Evolutionary conservation across 2,797 vertebrate genomes (phyloP).

Genomic region (Pipistrellus pipistrellus): DNA sequence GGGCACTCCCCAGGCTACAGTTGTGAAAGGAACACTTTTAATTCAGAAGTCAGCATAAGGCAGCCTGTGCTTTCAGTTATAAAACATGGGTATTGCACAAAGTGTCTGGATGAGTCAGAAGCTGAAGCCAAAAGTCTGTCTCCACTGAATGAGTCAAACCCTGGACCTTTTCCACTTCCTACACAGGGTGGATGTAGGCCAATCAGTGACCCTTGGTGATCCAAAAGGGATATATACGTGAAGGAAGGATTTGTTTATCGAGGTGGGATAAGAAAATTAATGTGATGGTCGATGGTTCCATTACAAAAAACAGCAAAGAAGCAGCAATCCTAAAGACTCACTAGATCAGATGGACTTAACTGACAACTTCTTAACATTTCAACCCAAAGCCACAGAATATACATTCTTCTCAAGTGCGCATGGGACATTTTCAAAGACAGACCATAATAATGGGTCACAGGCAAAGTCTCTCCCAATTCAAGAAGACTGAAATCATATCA

Average conservation of each 20-base stretch:
- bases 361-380: no score
- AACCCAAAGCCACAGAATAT: no score
- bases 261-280: neutral
- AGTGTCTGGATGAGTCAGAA: neutral
- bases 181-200: neutral
- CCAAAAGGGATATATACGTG: neutral
- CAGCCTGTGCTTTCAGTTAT: neutral
- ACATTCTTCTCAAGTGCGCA: no score
- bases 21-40: neutral
- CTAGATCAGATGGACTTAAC: no score
- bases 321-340: no score
- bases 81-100: neutral
- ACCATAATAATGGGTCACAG: no score
- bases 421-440: no score
- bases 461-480: no score
- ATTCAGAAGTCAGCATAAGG: neutral
- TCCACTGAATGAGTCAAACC: neutral
- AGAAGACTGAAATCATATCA: no score
- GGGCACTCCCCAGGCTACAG: neutral
- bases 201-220: neutral
- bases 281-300: rapidly evolving
- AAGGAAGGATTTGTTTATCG: neutral
- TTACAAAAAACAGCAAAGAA: no score
- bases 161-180: neutral
- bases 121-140: neutral